phyloP scores from a whole-genome alignment of 2,888 invertebrate genomes.

The Eupithecia insigniata region DNA sequence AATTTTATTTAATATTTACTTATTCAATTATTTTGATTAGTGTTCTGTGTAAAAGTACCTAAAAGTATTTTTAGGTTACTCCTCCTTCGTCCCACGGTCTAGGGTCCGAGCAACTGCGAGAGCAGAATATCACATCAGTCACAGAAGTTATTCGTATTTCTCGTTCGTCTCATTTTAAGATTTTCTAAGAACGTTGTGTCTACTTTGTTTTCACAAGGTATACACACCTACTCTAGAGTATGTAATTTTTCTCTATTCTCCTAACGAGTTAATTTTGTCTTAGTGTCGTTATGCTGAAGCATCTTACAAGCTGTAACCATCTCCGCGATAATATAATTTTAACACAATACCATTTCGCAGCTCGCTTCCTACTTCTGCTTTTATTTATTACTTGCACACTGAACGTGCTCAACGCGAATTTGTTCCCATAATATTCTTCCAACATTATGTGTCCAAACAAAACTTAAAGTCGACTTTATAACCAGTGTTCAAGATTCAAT shows the following conservation, averaged over 20 bases:
- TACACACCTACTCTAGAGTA: too few relatives aligned
- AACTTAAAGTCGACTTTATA: constrained; percentile 56
- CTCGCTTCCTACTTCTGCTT: constrained; percentile 68
- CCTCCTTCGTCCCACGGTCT: too few relatives aligned
- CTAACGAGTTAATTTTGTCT: not conserved
- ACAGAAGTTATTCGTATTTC: not conserved
- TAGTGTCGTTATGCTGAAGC: not conserved
- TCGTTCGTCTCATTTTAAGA: not conserved
- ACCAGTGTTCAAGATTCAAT: constrained; percentile 49
- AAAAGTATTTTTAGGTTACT: too few relatives aligned
- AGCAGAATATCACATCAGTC: not conserved
- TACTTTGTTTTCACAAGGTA: not conserved
- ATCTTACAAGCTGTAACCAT: constrained; percentile 14
- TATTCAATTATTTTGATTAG: too few relatives aligned
- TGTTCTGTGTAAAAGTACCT: too few relatives aligned
- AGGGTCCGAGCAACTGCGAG: not conserved
- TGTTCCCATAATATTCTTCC: constrained; percentile 83
- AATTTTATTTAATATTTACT: too few relatives aligned
- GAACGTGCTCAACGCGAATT: constrained; percentile 83
- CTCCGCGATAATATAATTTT: constrained; percentile 65
- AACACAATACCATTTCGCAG: constrained; percentile 73
- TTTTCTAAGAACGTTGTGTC: not conserved
- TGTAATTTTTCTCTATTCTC: not conserved
- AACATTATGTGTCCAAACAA: constrained; percentile 59
- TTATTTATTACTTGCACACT: constrained; percentile 81